A percentile compares a stretch with the other conserved stretches of the same genome.
Evolutionary conservation across 2,888 invertebrate genomes (phyloP).

Genomic region (Drosophila niveifrons): DNA sequence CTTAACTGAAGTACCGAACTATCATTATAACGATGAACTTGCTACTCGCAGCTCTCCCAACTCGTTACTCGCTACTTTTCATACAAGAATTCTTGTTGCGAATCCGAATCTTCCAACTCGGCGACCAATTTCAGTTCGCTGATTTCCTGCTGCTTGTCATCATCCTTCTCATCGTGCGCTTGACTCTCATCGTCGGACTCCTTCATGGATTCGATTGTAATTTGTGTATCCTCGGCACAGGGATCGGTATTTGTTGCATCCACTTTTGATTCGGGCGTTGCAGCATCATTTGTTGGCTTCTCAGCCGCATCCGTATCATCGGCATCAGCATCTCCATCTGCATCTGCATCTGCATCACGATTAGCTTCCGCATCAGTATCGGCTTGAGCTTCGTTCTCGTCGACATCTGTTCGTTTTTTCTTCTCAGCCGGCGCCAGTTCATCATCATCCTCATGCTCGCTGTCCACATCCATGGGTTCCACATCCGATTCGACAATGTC

Average conservation of each 20-base stretch:
- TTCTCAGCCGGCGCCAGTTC: constrained; percentile 13
- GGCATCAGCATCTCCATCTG: constrained; percentile 33
- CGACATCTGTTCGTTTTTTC: constrained; percentile 11
- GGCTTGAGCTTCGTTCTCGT: constrained; percentile 7
- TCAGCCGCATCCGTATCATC: constrained; percentile 33
- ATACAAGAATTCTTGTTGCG: constrained; percentile 39
- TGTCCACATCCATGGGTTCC: constrained; percentile 50
- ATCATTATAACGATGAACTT: background rate
- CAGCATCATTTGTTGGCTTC: background rate
- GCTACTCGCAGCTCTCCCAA: background rate
- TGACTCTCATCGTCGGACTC: constrained; percentile 67
- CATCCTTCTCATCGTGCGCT: constrained; percentile 45
- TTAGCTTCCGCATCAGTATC: constrained; percentile 13
- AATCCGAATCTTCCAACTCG: constrained; percentile 33
- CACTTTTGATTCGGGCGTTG: constrained; percentile 17
- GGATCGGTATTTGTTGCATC: constrained; percentile 31
- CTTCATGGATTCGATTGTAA: constrained; percentile 69
- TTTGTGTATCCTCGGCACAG: constrained; percentile 61
- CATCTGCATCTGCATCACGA: constrained; percentile 32
- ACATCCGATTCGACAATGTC: constrained; percentile 26
- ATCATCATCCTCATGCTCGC: constrained; percentile 31
- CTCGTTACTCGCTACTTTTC: constrained; percentile 25
- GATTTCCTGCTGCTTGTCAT: constrained; percentile 21
- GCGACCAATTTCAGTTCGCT: constrained; percentile 10
- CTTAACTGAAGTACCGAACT: constrained; percentile 29